Evolutionary conservation across 2,113 vertebrate genomes (phyloP), one percentile per base, ranked within the genome.

Genomic region (Electrona antarctica): DNA sequence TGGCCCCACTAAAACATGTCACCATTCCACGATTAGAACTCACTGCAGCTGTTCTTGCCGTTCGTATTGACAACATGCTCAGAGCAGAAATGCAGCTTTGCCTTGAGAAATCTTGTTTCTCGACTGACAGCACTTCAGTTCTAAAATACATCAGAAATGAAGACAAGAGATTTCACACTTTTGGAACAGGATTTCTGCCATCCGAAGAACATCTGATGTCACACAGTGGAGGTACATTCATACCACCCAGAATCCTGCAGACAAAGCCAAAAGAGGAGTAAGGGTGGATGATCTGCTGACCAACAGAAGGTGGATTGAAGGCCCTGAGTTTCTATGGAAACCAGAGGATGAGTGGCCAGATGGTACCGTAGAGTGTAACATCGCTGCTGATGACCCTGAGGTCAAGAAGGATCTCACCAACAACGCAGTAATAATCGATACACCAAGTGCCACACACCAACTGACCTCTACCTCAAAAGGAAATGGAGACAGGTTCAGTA

Each of bases 21-120:
- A 69, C 60, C 6, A 69, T 64, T 57, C 73, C 67, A 3, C 5
- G 15, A 3, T 3, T 76, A 10, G 65, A 77, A 13, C n/a, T 77
- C 7, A 61, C 64, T 8, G 70, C 64, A 4, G 64, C 64, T 3
- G 47, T 12, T 8, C 45, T 78, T 4, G 41, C 63, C 7, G 59
- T 28, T 11, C 8, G 4, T 0, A 12, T 69, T 7, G 64, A 69
- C 33, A 49, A 8, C 21, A 78, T 62, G 64, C 15, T 70, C 2
- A 63, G 15, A n/a, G 10, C 6, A 46, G 54, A 76, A 8, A 10
- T 69, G 6, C 59, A 63, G 14, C 7, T 77, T 8, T 47, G 5
- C 3, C 29, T 77, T 4, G 13, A 52, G 15, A n/a, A 58, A 2
- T 78, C 59, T 12, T 14, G 50, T n/a, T 71, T 60, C 13, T 61